Evolutionary conservation across 2,113 vertebrate species (phyloP).

Genomic region (Morone saxatilis): DNA sequence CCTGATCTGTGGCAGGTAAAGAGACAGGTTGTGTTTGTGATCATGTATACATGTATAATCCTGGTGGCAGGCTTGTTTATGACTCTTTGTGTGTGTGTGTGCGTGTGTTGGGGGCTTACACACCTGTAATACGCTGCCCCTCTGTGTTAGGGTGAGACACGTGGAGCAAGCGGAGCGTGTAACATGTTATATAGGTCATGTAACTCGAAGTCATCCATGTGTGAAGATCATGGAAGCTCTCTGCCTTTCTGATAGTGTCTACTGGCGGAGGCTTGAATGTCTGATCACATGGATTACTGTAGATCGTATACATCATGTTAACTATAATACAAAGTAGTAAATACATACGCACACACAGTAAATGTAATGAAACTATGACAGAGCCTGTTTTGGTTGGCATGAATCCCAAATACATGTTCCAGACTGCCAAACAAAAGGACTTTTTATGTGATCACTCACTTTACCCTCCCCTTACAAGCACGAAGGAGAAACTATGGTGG

Average conservation of each 20-base stretch:
- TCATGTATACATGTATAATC: slow-evolving; percentile 62
- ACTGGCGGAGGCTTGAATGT: slow-evolving; percentile 50
- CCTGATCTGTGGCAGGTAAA: slow-evolving; percentile 72
- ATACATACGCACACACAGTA: background rate
- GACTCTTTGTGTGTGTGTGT: slow-evolving; percentile 38
- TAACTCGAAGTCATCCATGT: slow-evolving; percentile 84
- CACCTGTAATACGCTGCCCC: slow-evolving; percentile 83
- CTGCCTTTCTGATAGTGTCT: slow-evolving; percentile 59
- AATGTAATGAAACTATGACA: background rate
- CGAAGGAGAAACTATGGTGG: no score
- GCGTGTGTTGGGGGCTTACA: slow-evolving; percentile 48
- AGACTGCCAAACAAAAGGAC: background rate
- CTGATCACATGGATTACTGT: slow-evolving; percentile 3
- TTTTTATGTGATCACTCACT: no score
- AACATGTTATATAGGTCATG: slow-evolving; percentile 87
- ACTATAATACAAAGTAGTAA: background rate
- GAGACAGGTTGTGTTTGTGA: slow-evolving; percentile 68
- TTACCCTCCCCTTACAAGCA: no score
- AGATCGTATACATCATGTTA: background rate
- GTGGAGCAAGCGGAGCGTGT: slow-evolving; percentile 80
- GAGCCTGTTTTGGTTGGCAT: background rate
- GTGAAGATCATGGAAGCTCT: slow-evolving; percentile 83
- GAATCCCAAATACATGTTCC: background rate
- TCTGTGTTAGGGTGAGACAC: slow-evolving; percentile 78
- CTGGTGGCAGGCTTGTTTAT: slow-evolving; percentile 57